Evolutionary conservation across 2,113 vertebrate species (phyloP).

Genomic region (Elephantulus edwardii): DNA sequence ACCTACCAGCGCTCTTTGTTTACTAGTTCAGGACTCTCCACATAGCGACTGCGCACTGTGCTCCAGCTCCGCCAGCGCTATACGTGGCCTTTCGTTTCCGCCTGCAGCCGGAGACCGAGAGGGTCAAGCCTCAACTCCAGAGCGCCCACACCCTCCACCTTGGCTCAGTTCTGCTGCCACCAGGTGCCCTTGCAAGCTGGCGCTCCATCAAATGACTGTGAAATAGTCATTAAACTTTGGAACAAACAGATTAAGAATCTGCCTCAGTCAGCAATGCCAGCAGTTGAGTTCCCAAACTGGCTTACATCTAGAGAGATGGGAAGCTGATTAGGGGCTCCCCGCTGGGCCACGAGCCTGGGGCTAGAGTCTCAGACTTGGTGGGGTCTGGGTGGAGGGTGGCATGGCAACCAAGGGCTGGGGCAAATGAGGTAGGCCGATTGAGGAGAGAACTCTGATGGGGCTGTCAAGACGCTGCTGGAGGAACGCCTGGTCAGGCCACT

Average conservation of each 20-base stretch:
- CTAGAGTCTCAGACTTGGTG: neutral
- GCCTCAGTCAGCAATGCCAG: neutral
- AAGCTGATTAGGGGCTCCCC: too few relatives aligned
- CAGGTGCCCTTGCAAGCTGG: neutral
- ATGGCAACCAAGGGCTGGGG: neutral
- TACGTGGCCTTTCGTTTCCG: neutral
- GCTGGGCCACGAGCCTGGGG: neutral
- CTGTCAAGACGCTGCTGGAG: neutral
- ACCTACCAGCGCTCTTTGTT: conserved; percentile 12
- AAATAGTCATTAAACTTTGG: neutral
- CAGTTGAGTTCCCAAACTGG: neutral
- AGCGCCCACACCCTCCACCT: neutral
- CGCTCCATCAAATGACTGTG: neutral
- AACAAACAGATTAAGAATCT: neutral
- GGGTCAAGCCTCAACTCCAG: fast-evolving
- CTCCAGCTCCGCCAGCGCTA: neutral
- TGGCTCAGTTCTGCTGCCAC: neutral
- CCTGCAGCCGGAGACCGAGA: fast-evolving
- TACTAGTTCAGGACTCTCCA: neutral
- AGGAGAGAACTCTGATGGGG: neutral
- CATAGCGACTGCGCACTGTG: neutral
- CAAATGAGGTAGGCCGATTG: too few relatives aligned
- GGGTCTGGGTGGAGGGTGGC: neutral
- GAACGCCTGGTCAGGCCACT: neutral
- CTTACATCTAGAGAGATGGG: neutral